phyloP scores from a whole-genome alignment of 1,140 invertebrate genomes.

The Meloidogyne chitwoodi region DNA sequence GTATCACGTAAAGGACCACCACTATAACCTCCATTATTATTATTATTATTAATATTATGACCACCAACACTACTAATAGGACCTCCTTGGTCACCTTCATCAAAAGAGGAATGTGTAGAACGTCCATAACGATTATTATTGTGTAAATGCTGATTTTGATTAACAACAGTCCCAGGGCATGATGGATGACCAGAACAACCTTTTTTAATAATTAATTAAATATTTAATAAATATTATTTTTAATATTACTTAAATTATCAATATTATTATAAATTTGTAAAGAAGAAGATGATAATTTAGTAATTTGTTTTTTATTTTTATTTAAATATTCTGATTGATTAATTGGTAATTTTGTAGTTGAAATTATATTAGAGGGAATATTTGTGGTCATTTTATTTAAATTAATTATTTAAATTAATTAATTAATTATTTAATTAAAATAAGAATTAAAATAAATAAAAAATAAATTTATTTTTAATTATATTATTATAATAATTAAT shows the following conservation, averaged over 20 bases:
- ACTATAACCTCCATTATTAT: too few species aligned
- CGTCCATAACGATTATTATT: neutral
- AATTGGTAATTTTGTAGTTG: neutral
- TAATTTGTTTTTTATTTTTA: neutral
- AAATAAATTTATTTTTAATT: too few species aligned
- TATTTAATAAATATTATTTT: neutral
- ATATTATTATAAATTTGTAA: neutral
- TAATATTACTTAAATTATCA: neutral
- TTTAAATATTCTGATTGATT: neutral
- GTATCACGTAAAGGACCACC: neutral
- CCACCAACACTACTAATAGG: neutral
- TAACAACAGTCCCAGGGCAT: neutral
- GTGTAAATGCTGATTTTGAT: neutral
- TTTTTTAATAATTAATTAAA: too few species aligned
- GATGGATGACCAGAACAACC: slow-evolving; percentile 15
- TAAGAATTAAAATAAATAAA: too few species aligned
- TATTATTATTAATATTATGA: too few species aligned
- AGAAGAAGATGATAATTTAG: neutral
- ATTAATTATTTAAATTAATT: too few species aligned
- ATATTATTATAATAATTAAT: too few species aligned
- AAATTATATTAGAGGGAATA: neutral
- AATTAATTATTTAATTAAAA: too few species aligned
- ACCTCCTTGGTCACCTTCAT: neutral
- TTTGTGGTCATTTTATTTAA: too few species aligned
- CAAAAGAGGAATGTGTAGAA: slow-evolving; percentile 25